Evolutionary conservation across 2,113 vertebrate species (phyloP), one percentile per base, ranked within the genome.

Genomic region (Leucopsar rothschildi): DNA sequence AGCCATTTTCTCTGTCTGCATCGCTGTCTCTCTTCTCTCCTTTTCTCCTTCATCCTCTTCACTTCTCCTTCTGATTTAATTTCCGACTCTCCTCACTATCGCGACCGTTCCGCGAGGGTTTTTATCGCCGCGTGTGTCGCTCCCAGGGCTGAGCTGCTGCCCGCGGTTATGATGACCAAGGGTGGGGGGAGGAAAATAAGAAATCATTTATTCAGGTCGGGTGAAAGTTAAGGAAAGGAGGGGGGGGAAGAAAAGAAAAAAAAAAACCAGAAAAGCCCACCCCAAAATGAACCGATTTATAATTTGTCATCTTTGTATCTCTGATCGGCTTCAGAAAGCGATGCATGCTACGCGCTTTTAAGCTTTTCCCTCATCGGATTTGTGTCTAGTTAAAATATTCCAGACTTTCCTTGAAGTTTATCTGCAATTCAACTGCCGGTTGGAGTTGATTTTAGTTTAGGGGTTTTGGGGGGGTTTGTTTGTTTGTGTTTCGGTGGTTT

Each of bases 391-490:
- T 94, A 96, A 97, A 97, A 98, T 97, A 97, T 95, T 96, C 96
- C 93, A 72, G 95, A 97, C 95, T 98, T 98, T 95, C 82, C 94
- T 92, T 70, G 87, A 95, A 98, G 96, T 97, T 97, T 97, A 96
- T 91, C 91, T 88, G 88, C 95, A 94, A 94, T 96, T 97, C 97
- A 97, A 86, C 91, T 86, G 56, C 29, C n/a, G 16, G 19, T 57
- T 85, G 71, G 27, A 25, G 40, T 61, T 82, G 59, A 33, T 77
- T 77, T 63, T 12, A n/a, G 45, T 68, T 27, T 31, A 24, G 47
- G 35, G 52, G 4, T 9, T 24, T 18, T 77, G 39, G 1, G 7
- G 52, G 16, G 28, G 16, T 68, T 28, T 13, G 29, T 29, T 42
- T 42, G 18, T 55, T 69, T 44, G 40, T 14, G 7, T 1, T 44